Conservation (phyloP, 92 coral and sea anemone species). For the Zoanthus sansibaricus region DNA sequence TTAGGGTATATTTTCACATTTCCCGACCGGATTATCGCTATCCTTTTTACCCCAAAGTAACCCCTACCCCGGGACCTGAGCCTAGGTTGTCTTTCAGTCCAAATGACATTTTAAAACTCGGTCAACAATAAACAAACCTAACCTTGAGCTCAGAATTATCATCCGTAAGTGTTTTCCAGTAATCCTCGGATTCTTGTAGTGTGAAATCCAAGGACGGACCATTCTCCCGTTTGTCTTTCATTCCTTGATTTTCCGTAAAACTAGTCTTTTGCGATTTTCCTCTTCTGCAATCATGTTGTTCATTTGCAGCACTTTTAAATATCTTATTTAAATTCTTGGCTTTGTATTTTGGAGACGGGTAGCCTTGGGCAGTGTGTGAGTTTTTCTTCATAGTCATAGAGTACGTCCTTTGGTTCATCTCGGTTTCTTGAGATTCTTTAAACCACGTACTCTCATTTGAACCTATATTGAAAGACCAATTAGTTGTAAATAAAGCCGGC, state of each 20-base stretch:
- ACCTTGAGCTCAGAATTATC: too few species aligned
- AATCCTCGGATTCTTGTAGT: too few species aligned
- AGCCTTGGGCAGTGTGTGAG: not conserved
- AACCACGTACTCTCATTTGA: not conserved
- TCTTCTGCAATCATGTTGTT: not conserved
- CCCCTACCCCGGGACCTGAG: too few species aligned
- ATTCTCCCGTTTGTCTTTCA: not conserved
- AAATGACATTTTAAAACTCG: too few species aligned
- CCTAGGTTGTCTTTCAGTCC: too few species aligned
- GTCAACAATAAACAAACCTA: too few species aligned
- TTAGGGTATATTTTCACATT: too few species aligned
- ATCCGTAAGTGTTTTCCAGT: too few species aligned
- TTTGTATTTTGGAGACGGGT: not conserved
- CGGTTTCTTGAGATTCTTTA: not conserved
- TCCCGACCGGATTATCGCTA: too few species aligned
- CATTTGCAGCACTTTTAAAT: too few species aligned
- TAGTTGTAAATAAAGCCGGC: not conserved
- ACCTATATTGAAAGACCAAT: not conserved
- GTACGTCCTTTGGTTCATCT: not conserved
- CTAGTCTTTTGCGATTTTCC: not conserved
- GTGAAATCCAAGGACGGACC: too few species aligned
- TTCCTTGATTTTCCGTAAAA: not conserved
- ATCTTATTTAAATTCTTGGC: not conserved
- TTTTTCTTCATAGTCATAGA: not conserved
- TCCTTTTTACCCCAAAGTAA: too few species aligned